Conservation (phyloP, 2,113 vertebrate species). For the Brachypteracias leptosomus region DNA sequence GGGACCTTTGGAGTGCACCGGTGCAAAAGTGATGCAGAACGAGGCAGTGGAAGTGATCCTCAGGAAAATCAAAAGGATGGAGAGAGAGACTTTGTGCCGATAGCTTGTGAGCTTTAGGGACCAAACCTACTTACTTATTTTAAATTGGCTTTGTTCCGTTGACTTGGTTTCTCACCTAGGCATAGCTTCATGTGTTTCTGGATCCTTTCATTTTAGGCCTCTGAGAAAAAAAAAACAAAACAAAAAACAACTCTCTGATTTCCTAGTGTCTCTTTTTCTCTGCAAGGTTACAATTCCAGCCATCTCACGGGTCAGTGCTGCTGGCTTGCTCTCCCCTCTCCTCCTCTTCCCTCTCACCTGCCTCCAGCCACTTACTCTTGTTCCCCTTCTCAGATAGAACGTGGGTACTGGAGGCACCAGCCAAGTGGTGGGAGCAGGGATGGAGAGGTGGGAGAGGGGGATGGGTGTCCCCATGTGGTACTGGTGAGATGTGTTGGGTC, state of each 20-base stretch:
- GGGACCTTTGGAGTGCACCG: not conserved
- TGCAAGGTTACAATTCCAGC: not conserved
- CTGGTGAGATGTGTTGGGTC: not conserved
- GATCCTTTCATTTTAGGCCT: not conserved
- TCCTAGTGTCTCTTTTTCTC: not conserved
- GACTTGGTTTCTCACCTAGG: slow-evolving; percentile 19
- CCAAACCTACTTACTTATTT: slow-evolving; percentile 39
- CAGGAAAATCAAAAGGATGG: not conserved
- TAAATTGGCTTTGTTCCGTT: slow-evolving; percentile 49
- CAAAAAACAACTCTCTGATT: not conserved
- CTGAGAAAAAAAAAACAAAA: not conserved
- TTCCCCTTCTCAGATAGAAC: not conserved
- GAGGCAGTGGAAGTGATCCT: not conserved
- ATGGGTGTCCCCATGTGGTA: not conserved
- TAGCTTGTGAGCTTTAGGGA: not conserved
- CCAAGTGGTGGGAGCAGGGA: not conserved
- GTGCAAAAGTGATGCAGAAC: not conserved
- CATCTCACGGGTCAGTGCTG: not conserved
- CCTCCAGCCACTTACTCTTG: not conserved
- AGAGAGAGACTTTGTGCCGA: not conserved
- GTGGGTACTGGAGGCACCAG: rapidly evolving
- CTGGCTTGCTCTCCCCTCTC: not conserved
- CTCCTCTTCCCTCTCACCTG: not conserved
- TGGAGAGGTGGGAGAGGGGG: not conserved
- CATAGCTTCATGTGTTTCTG: not conserved